Percentiles rank a stretch among this genome's conserved stretches.
These are phyloP conservation scores for Pedionomus torquatus DNA, from an alignment of 2,113 vertebrate genomes.

Conservation along the genomic window DNA sequence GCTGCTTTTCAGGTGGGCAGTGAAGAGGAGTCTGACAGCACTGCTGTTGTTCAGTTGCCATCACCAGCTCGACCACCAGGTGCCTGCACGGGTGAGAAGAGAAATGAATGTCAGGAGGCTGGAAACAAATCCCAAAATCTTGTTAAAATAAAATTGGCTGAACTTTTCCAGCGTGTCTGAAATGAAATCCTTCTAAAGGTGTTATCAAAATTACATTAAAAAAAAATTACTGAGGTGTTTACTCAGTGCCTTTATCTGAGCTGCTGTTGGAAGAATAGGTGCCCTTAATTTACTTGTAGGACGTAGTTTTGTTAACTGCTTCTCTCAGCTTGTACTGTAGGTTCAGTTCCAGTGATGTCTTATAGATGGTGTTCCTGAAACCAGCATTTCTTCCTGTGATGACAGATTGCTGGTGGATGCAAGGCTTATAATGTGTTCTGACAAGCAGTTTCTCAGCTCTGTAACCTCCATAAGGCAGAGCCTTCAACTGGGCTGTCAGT, in stretches of 20 bases:
- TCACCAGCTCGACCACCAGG: neutral
- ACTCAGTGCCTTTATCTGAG: neutral
- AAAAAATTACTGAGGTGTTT: neutral
- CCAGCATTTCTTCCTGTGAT: neutral
- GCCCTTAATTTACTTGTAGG: neutral
- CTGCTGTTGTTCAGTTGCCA: neutral
- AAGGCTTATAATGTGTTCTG: no score
- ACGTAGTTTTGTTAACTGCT: neutral
- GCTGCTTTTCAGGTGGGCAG: neutral
- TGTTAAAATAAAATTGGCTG: no score
- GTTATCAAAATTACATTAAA: no score
- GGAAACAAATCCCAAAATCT: neutral
- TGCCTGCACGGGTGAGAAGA: neutral
- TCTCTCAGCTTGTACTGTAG: neutral
- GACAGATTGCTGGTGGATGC: no score
- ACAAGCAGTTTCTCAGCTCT: neutral
- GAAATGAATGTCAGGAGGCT: neutral
- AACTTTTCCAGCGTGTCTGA: neutral
- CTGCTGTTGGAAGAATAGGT: neutral
- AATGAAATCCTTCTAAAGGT: neutral
- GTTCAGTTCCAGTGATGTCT: neutral
- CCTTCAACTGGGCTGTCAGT: neutral
- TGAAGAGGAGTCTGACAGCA: no score
- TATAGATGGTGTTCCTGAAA: neutral
- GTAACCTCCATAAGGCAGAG: neutral